Evolutionary conservation across 2,888 invertebrate species (phyloP).

Genomic region (Cerastis rubricosa): DNA sequence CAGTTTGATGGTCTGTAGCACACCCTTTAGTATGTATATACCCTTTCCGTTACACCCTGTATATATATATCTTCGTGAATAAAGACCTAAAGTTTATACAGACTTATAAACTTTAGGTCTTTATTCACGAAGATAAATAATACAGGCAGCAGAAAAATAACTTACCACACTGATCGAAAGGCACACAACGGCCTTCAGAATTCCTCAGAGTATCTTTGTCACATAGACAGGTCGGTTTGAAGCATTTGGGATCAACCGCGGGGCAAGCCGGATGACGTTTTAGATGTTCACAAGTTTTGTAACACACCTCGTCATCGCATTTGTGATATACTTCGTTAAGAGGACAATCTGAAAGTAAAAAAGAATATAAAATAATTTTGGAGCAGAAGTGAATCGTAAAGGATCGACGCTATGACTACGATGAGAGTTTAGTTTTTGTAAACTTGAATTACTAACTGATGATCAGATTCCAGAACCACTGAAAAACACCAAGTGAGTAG

Average conservation of each 20-base stretch:
- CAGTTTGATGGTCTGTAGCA: too few relatives aligned
- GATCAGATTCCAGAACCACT: background rate
- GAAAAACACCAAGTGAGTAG: background rate
- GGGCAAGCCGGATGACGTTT: slow-evolving; percentile 23
- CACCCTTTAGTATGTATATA: too few relatives aligned
- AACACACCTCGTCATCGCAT: slow-evolving; percentile 52
- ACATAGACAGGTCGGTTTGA: slow-evolving; percentile 30
- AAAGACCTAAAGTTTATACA: too few relatives aligned
- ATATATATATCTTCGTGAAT: too few relatives aligned
- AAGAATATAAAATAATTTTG: slow-evolving; percentile 16
- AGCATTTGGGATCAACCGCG: slow-evolving; percentile 17
- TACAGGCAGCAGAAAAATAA: background rate
- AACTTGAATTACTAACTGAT: background rate
- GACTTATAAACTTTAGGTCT: background rate
- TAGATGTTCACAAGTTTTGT: slow-evolving; percentile 44
- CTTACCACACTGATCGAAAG: slow-evolving; percentile 45
- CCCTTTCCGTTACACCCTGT: too few relatives aligned
- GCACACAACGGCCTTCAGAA: slow-evolving; percentile 30
- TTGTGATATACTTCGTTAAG: slow-evolving; percentile 32
- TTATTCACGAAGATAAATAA: background rate
- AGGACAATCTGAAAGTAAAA: slow-evolving; percentile 47
- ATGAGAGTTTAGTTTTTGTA: background rate
- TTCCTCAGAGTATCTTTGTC: slow-evolving; percentile 25
- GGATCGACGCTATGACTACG: background rate
- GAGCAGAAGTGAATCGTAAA: background rate